These are phyloP conservation scores for Channa argus DNA, from an alignment of 2,113 vertebrate genomes.

Conservation along the genomic window DNA sequence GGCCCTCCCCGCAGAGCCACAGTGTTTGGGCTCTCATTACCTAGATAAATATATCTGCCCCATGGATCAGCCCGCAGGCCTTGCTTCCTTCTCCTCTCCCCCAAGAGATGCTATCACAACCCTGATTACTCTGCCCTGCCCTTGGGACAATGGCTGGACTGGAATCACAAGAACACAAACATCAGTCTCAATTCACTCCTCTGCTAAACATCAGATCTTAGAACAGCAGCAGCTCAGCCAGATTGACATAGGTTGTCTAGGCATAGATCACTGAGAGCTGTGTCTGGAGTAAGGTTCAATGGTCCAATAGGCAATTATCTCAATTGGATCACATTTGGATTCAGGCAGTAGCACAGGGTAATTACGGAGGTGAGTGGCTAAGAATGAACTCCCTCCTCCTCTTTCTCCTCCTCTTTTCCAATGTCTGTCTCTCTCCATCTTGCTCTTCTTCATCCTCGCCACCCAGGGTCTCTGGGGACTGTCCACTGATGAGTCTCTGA, in stretches of 20 bases:
- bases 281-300: slow-evolving; percentile 65
- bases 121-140: slow-evolving; percentile 80
- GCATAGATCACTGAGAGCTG: slow-evolving; percentile 41
- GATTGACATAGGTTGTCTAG: slow-evolving; percentile 45
- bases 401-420: slow-evolving; percentile 41
- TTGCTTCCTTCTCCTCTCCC: slow-evolving; percentile 56
- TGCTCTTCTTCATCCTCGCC: slow-evolving; percentile 46
- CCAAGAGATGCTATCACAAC: slow-evolving; percentile 80
- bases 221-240: slow-evolving; percentile 43
- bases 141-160: slow-evolving; percentile 74
- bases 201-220: slow-evolving; percentile 68
- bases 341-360: slow-evolving; percentile 77
- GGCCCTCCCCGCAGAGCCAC: slow-evolving; percentile 72
- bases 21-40: slow-evolving; percentile 84
- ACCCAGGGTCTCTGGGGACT: slow-evolving; percentile 68
- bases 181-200: slow-evolving; percentile 77
- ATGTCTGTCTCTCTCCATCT: slow-evolving; percentile 39
- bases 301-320: slow-evolving; percentile 80
- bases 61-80: slow-evolving; percentile 72
- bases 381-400: slow-evolving; percentile 53
- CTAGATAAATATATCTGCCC: slow-evolving; percentile 83
- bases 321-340: slow-evolving; percentile 82
- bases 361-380: slow-evolving; percentile 81
- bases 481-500: slow-evolving; percentile 78
- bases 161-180: slow-evolving; percentile 79